Conservation (phyloP, 2,113 vertebrate genomes). For the Brachyistius frenatus region DNA sequence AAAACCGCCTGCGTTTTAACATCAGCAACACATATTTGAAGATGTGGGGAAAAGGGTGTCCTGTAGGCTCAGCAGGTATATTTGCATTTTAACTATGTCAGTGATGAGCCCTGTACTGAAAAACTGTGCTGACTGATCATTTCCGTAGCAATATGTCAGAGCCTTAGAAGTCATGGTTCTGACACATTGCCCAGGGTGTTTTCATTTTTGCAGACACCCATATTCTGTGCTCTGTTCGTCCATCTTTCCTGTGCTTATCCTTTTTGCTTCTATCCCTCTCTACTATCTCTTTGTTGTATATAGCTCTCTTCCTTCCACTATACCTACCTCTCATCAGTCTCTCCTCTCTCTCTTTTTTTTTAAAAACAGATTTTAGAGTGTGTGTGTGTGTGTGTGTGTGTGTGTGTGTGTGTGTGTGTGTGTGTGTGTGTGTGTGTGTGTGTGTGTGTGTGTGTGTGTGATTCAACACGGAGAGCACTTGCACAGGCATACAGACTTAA, state of each 20-base stretch:
- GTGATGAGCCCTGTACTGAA: constrained; percentile 49
- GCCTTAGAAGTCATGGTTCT: constrained; percentile 65
- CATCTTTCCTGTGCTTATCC: constrained; percentile 25
- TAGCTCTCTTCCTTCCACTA: constrained; percentile 34
- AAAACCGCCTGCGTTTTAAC: constrained; percentile 19
- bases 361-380: constrained; percentile 21
- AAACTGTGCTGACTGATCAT: constrained; percentile 74
- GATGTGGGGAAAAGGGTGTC: constrained; percentile 37
- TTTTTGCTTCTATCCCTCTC: constrained; percentile 29
- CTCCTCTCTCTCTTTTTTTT: neutral
- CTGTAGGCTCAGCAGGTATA: constrained; percentile 41
- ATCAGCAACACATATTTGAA: constrained; percentile 10
- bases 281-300: constrained; percentile 69
- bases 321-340: constrained; percentile 35
- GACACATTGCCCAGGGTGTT: constrained; percentile 67
- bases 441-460: constrained; percentile 22
- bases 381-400: constrained; percentile 20
- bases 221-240: constrained; percentile 55
- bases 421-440: constrained; percentile 21
- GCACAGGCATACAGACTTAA: constrained; percentile 65
- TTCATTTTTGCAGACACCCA: constrained; percentile 68
- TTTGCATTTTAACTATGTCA: constrained; percentile 62
- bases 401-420: constrained; percentile 20
- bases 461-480: constrained; percentile 50
- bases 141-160: constrained; percentile 64